Base-by-base conservation (phyloP, 2,888 invertebrate genomes). In the Ditylenchus weischeri region DNA sequence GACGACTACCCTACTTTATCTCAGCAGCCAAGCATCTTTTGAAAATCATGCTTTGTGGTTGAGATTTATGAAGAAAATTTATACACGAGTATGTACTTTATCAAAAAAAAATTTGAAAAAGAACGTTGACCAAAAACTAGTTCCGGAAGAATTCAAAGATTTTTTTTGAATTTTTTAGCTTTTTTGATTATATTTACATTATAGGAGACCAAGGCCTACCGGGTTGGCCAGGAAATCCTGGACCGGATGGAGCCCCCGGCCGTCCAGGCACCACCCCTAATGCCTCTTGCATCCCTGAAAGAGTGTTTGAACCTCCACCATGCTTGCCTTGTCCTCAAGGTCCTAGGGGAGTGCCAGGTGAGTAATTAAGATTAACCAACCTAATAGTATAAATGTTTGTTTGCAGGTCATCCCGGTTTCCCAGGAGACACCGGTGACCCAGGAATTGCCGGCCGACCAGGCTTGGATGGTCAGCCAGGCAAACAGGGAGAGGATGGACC, bases 261-360 rank as follows among this genome's bases (percentile, higher is more conserved):
- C 72, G 82, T 47, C 82, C 82, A 6, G 82, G 82, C 65, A 79
- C 78, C 11, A 83, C 83, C 0, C 83, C 83, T 18, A 83, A 83
- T 65, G 82, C 83, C 1, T 78, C 81, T 0, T 83, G 83, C 64
- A 79, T 83, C 43, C 83, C 83, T 8, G 82, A 83, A 64, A 64
- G 83, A 60, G 73, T 80, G 13, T 83, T 83, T 72, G 83, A 83
- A 69, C 83, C 83, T 19, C 83, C 82, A 19, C 83, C 83, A 58
- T 83, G 83, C 64, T 74, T 83, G 15, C 83, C 83, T 15, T 83
- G 83, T 64, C 82, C 82, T 5, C 79, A 81, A 66, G 80, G 77
- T 0, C 75, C 76, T 8, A 71, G 77, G 13, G 78, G 79, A 29
- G 71, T 66, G 15, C 66, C 71, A 6, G 74, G 71, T 11, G 66